Percentiles rank a stretch among this genome's conserved stretches.
Evolutionary conservation across 2,113 vertebrate species (phyloP).

Genomic region (Beaufortia kweichowensis): DNA sequence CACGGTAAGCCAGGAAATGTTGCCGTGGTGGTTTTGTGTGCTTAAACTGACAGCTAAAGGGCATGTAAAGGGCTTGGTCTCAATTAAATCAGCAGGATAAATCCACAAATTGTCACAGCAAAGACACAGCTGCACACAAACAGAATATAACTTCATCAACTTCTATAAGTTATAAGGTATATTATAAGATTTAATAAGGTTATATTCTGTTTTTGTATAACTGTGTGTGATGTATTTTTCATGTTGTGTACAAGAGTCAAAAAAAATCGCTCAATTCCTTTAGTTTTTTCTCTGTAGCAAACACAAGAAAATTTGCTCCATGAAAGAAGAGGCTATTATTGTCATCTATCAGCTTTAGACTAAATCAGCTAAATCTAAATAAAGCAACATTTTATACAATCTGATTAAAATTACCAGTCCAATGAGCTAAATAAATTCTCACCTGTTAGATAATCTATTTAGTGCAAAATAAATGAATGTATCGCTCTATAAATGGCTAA

Average conservation of each 20-base stretch:
- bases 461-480: neutral
- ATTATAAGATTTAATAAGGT: no score
- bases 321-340: neutral
- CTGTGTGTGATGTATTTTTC: no score
- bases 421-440: slow-evolving; percentile 23
- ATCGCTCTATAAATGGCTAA: slow-evolving; percentile 18
- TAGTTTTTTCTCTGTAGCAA: slow-evolving; percentile 30
- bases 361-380: slow-evolving; percentile 10
- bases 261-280: slow-evolving; percentile 36
- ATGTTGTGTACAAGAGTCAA: slow-evolving; percentile 13
- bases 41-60: slow-evolving; percentile 11
- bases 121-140: neutral
- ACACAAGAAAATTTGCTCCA: neutral
- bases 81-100: slow-evolving; percentile 18
- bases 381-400: slow-evolving; percentile 26
- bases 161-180: no score
- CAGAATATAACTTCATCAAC: neutral
- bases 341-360: slow-evolving; percentile 4
- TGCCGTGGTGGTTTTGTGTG: slow-evolving; percentile 8
- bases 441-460: slow-evolving; percentile 10
- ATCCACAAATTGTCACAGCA: slow-evolving; percentile 36
- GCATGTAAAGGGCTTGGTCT: slow-evolving; percentile 15
- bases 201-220: no score
- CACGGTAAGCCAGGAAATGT: slow-evolving; percentile 19
- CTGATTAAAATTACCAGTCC: neutral